Evolutionary conservation across 2,797 vertebrate genomes (phyloP).

Genomic region (Characodon lateralis): DNA sequence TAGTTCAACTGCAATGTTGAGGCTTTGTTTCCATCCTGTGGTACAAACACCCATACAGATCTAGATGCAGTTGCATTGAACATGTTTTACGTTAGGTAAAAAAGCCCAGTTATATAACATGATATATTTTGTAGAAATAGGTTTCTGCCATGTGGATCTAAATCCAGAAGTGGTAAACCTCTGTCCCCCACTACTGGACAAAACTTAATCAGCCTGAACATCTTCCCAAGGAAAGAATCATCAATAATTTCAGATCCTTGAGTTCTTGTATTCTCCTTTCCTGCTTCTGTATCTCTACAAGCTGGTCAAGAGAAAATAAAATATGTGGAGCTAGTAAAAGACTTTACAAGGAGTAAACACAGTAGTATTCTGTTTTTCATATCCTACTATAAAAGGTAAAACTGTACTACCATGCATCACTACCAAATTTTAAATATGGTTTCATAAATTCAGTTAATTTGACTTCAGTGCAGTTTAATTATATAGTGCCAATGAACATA

Average conservation of each 20-base stretch:
- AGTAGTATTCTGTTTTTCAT: not conserved
- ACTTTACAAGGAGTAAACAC: not conserved
- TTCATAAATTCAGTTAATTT: too few relatives aligned
- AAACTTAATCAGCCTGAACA: not conserved
- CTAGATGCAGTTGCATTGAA: not conserved
- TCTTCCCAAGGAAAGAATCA: not conserved
- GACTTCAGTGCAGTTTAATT: too few relatives aligned
- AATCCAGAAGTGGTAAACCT: not conserved
- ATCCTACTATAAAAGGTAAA: not conserved
- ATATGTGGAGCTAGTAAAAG: not conserved
- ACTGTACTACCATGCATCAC: not conserved
- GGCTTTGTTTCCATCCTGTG: not conserved
- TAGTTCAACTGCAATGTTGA: not conserved
- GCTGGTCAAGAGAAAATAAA: not conserved
- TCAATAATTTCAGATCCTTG: not conserved
- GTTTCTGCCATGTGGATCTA: not conserved
- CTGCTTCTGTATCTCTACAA: not conserved
- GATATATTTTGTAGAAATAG: not conserved
- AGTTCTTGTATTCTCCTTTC: not conserved
- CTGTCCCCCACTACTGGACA: not conserved
- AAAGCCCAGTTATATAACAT: not conserved
- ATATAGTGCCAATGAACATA: too few relatives aligned
- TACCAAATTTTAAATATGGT: not conserved
- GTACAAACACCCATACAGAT: not conserved
- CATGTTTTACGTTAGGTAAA: not conserved